Evolutionary conservation across 2,113 vertebrate genomes (phyloP), one percentile per base, ranked within the genome.

Genomic region (Forbesichthys agassizii): DNA sequence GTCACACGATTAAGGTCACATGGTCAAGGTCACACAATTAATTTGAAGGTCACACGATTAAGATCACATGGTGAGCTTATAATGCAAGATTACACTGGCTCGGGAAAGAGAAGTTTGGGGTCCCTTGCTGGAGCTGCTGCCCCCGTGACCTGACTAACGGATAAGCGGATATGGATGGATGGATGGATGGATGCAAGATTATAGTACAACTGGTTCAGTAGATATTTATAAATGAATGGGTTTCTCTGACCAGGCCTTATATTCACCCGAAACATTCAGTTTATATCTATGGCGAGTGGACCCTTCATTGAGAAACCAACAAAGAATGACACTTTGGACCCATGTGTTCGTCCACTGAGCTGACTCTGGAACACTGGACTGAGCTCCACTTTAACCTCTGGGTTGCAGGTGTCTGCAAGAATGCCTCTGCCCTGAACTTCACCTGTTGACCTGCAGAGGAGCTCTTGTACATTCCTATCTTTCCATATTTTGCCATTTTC

Each of bases 261-360:
- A 55, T 16, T 16, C 13, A 55, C 16, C 54, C 27, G 42, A n/a
- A 9, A 55, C 9, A 48, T 51, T 82, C 10, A 56, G 11, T 64
- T 51, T 66, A 91, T 82, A 51, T 84, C 89, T 57, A 88, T 65
- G 48, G 91, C 87, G 48, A 91, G 5, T 33, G 90, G 91, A 7
- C 88, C 90, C 61, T 75, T 87, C 69, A 92, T 82, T 0, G 91
- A 78, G 74, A 92, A 92, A 33, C 91, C 91, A 0, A 84, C 20
- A 18, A 85, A 88, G 80, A 90, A 92, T 3, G 87, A 84, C n/a
- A 91, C 89, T 27, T 27, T 3, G 0, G 69, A 77, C 0, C 68
- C 75, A 0, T 49, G n/a, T 2, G 9, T 7, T 0, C 48, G 3
- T 0, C 77, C 78, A 64, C 67, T 51, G 9, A 90, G 71, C 71